These are phyloP conservation scores for Masnerella sp. DNA, from an alignment of 2,888 invertebrate genomes.

Conservation along the genomic window DNA sequence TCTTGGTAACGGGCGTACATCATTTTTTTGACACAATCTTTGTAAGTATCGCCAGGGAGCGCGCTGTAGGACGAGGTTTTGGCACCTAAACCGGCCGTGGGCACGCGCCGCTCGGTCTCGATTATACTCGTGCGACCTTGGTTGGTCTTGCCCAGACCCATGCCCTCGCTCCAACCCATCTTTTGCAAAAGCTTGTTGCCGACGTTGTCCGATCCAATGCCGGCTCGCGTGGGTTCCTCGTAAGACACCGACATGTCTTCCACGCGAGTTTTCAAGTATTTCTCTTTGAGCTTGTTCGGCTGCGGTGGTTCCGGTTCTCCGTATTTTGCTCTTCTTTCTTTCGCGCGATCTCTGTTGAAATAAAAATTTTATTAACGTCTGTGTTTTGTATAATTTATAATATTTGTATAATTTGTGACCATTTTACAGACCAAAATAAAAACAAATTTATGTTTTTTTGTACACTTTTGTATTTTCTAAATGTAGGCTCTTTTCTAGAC, in stretches of 20 bases:
- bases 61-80: constrained; percentile 88
- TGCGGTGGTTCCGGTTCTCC: constrained; percentile 91
- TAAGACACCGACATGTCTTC: constrained; percentile 77
- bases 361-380: constrained; percentile 1
- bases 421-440: no score
- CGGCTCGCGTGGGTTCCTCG: constrained; percentile 81
- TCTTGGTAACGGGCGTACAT: constrained; percentile 93
- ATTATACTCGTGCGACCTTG: constrained; percentile 96
- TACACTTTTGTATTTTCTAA: no score
- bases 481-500: no score
- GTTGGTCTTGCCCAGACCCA: constrained; percentile 94
- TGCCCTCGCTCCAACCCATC: constrained; percentile 99
- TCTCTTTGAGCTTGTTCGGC: constrained; percentile 85
- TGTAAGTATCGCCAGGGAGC: constrained; percentile 90
- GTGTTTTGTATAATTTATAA: no score
- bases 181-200: constrained; percentile 97
- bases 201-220: constrained; percentile 92
- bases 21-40: constrained; percentile 93
- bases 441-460: no score
- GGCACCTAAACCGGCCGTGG: constrained; percentile 91
- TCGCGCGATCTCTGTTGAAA: constrained; percentile 90
- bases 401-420: no score
- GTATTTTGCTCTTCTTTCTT: constrained; percentile 95
- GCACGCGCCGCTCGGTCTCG: constrained; percentile 82
- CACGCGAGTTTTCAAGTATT: constrained; percentile 82